These are phyloP conservation scores for Cyphotilapia sp. DNA, from an alignment of 2,113 vertebrate species.

Conservation along the genomic window DNA sequence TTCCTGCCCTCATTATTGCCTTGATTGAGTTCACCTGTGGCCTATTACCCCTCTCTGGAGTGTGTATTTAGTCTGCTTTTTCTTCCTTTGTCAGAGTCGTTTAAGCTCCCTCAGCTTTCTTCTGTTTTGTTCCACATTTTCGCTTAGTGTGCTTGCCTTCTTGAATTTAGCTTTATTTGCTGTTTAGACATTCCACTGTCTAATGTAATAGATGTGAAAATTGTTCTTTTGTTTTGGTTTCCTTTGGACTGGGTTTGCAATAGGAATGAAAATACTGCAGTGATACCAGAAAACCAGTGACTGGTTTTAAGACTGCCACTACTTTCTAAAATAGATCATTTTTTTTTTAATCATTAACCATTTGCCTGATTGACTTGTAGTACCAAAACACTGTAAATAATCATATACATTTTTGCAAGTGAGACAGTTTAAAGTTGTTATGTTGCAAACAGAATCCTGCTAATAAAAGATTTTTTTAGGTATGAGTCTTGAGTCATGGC, in stretches of 20 bases:
- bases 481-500: neutral
- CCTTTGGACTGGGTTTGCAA: neutral
- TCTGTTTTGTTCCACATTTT: neutral
- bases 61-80: neutral
- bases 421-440: neutral
- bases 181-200: neutral
- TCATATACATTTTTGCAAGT: neutral
- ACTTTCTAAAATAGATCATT: neutral
- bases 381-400: neutral
- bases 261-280: neutral
- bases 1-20: neutral
- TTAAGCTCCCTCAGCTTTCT: neutral
- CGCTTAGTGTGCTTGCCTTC: rapidly evolving
- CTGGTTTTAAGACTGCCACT: neutral
- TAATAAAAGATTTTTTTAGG: neutral
- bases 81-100: neutral
- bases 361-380: neutral
- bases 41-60: neutral
- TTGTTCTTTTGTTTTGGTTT: neutral
- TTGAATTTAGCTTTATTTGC: neutral
- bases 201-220: neutral
- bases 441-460: neutral
- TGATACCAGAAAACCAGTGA: neutral
- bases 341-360: neutral
- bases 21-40: neutral